phyloP scores from a whole-genome alignment of 2,113 vertebrate species.

The Siniperca chuatsi region DNA sequence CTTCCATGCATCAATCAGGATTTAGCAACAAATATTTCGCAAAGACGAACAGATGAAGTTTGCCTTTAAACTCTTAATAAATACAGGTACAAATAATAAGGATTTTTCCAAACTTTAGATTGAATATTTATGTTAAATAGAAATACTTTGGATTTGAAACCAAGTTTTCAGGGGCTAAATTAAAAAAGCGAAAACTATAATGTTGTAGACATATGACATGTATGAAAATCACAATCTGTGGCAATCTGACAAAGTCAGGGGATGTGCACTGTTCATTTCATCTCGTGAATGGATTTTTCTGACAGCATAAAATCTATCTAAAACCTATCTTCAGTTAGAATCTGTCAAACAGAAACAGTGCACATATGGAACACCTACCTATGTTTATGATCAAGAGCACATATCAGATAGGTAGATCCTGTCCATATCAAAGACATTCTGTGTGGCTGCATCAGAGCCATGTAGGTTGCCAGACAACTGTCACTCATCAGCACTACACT shows the following conservation, averaged over 20 bases:
- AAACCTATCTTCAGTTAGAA: neutral
- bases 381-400: constrained; percentile 18
- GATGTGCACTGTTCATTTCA: neutral
- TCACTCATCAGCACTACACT: constrained; percentile 72
- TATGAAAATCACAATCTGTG: neutral
- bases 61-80: neutral
- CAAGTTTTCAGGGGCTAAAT: neutral
- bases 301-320: neutral
- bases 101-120: neutral
- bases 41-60: no score
- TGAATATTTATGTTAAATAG: neutral
- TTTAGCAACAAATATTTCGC: no score
- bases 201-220: neutral
- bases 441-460: constrained; percentile 37
- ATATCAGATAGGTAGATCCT: neutral
- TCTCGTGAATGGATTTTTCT: constrained; percentile 1
- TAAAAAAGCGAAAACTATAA: neutral
- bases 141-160: neutral
- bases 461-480: constrained; percentile 56
- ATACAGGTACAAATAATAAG: neutral
- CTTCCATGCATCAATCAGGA: no score
- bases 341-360: neutral
- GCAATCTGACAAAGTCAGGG: neutral
- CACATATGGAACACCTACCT: constrained; percentile 4
- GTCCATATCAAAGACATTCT: constrained; percentile 60